Conservation (phyloP, 2,797 vertebrate species). For the Poecilia gillii region DNA sequence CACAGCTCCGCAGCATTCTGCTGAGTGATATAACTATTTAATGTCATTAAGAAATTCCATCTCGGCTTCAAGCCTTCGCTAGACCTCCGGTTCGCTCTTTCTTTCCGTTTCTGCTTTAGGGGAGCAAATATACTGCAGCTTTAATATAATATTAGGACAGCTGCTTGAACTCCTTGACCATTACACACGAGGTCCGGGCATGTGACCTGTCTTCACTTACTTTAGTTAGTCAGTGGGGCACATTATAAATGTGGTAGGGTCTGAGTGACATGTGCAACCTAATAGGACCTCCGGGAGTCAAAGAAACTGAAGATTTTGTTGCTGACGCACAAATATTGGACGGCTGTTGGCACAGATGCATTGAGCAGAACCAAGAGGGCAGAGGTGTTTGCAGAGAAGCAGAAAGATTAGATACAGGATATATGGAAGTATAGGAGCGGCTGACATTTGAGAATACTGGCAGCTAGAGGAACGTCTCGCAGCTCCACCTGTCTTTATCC, state of each 20-base stretch:
- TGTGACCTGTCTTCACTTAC: constrained; percentile 50
- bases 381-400: constrained; percentile 13
- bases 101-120: constrained; percentile 6
- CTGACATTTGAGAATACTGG: constrained; percentile 72
- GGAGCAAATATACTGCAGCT: constrained; percentile 25
- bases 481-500: constrained; percentile 74
- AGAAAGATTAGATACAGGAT: constrained; percentile 24
- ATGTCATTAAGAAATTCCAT: constrained; percentile 15
- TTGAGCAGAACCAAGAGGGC: constrained; percentile 4
- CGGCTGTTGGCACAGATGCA: neutral
- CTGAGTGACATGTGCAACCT: constrained; percentile 37
- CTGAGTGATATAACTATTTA: constrained; percentile 11
- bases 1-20: constrained; percentile 9
- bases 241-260: constrained; percentile 40
- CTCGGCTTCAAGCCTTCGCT: neutral
- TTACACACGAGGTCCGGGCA: constrained; percentile 26
- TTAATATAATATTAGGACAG: constrained; percentile 29
- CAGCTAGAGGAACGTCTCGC: constrained; percentile 66
- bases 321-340: neutral
- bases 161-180: constrained; percentile 30
- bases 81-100: neutral
- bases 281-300: constrained; percentile 42
- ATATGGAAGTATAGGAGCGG: constrained; percentile 39
- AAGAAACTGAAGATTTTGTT: neutral
- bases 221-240: constrained; percentile 45